Conservation (phyloP, 2,113 vertebrate genomes). For the Chitala chitala region DNA sequence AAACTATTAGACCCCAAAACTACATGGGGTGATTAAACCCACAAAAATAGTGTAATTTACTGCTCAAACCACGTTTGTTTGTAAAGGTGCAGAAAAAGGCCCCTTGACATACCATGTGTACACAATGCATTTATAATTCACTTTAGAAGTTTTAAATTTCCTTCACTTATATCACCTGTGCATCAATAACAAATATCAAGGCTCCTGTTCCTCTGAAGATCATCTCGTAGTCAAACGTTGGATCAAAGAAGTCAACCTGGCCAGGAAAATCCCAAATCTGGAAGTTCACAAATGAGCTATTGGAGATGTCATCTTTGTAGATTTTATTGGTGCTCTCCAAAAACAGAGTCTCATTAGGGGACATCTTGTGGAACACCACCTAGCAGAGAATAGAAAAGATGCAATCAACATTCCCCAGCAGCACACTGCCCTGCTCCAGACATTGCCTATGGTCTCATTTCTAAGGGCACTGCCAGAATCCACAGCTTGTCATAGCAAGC, state of each 20-base stretch:
- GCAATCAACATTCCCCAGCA: no score
- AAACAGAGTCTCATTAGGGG: conserved; percentile 94
- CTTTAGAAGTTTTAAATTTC: background rate
- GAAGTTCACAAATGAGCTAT: conserved; percentile 98
- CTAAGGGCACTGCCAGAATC: no score
- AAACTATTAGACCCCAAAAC: no score
- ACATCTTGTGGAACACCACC: conserved; percentile 99
- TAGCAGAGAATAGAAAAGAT: conserved; percentile 35
- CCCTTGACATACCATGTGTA: background rate
- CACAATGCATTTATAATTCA: background rate
- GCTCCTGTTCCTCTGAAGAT: conserved; percentile 98
- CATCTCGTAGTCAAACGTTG: conserved; percentile 98
- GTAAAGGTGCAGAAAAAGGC: no score
- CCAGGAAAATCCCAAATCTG: conserved; percentile 99
- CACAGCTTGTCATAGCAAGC: no score
- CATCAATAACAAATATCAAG: conserved; percentile 97
- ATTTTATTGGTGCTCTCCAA: conserved; percentile 99
- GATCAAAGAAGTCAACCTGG: conserved; percentile 97
- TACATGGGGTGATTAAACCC: no score
- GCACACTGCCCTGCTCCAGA: no score
- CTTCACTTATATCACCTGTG: conserved; percentile 87
- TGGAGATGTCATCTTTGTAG: conserved; percentile 98
- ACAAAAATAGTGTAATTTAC: no score
- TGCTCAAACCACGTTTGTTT: no score
- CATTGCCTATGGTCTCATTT: no score